A percentile compares a stretch with the other conserved stretches of the same genome.
phyloP scores from a whole-genome alignment of 2,888 invertebrate species.

The Bimastos eiseni region DNA sequence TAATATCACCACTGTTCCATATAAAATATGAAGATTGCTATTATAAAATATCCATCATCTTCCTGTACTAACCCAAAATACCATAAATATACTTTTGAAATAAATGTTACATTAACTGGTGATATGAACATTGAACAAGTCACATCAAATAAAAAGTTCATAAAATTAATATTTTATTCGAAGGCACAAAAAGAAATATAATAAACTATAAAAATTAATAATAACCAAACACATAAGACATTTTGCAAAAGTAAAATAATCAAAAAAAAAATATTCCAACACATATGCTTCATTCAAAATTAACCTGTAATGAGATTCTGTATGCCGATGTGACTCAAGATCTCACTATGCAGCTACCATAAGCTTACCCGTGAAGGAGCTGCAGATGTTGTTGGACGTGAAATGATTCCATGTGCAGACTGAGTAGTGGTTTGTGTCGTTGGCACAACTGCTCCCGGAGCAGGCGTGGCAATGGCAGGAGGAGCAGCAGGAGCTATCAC shows the following conservation, averaged over 20 bases:
- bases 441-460: slow-evolving; percentile 30
- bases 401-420: slow-evolving; percentile 38
- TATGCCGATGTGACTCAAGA: no score
- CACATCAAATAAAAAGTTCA: background rate
- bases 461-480: slow-evolving; percentile 35
- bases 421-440: slow-evolving; percentile 28
- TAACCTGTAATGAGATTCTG: no score
- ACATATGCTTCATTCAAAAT: background rate
- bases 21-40: no score
- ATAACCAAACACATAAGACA: background rate
- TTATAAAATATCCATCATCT: no score
- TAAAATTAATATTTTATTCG: background rate
- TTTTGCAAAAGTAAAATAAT: background rate
- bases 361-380: slow-evolving; percentile 26
- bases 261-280: background rate
- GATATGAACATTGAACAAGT: background rate
- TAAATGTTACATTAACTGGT: background rate
- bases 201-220: background rate
- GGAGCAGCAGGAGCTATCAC: slow-evolving; percentile 40
- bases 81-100: background rate
- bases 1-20: no score
- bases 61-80: no score
- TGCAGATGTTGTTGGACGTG: slow-evolving; percentile 29
- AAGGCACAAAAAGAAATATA: background rate
- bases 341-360: background rate